Base-by-base conservation (phyloP, 1,140 invertebrate genomes). In the Danaus plexippus region DNA sequence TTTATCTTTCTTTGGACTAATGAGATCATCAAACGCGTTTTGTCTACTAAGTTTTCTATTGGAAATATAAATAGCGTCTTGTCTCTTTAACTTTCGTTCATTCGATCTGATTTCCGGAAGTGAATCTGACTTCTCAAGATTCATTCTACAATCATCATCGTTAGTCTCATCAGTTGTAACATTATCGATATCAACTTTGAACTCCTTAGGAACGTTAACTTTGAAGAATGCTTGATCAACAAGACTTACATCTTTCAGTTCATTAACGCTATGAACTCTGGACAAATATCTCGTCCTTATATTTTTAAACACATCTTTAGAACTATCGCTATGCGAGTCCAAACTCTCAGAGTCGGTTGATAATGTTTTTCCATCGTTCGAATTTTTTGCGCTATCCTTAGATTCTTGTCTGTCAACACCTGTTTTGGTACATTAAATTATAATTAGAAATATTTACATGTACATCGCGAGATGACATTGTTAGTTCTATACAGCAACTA, bases 261-360 rank as follows among this genome's bases (percentile, higher is more conserved):
- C 79, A 1, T 75, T 67, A 9, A 81, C 72, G 56, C 72, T 84
- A 49, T 84, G 77, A n/a, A 88, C 78, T 62, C 83, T 78, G 41
- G 75, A 75, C 32, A 88, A 61, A 59, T 88, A 87, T 59, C 80
- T 72, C 12, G 80, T 73, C 55, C 77, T 71, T 54, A 87, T 88
- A 63, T 71, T 81, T 59, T 74, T 77, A 65, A 81, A 88, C 32
- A 88, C 66, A 15, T 86, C 81, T 61, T 79, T 77, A 42, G 73
- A 77, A 50, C 57, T 61, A 64, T 85, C 80, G 51, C 68, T 75
- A 48, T 71, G 71, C 43, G 77, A 78, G 45, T 75, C 82, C 11
- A 72, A 57, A 43, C 60, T 65, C 51, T 79, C 74, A 3, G 73
- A 64, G 54, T 71, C 65, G 56, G 73, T 69, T 2, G 61, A 69